A percentile compares a stretch with the other conserved stretches of the same genome.
phyloP scores from a whole-genome alignment of 1,140 invertebrate species.

The Polypedilum vanderplanki region DNA sequence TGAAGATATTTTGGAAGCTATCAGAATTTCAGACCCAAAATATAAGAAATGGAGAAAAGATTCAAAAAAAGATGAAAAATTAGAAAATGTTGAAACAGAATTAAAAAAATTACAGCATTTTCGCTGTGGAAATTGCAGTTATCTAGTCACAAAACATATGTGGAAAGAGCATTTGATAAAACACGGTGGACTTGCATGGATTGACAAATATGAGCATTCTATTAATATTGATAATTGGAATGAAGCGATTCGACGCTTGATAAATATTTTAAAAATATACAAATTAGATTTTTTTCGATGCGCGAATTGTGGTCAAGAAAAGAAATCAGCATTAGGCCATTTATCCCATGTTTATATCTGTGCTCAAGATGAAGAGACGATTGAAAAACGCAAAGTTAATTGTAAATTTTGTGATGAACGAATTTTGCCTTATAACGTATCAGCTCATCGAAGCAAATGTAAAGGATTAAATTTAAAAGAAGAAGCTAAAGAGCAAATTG shows the following conservation, averaged over 20 bases:
- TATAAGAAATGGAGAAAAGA: background rate
- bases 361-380: background rate
- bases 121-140: background rate
- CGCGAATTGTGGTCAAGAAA: background rate
- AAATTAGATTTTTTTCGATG: background rate
- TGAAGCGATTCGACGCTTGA: background rate
- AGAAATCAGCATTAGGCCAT: conserved; percentile 10
- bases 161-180: background rate
- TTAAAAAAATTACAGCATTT: background rate
- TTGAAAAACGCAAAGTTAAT: background rate
- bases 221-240: background rate
- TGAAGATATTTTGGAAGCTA: conserved; percentile 1
- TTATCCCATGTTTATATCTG: background rate
- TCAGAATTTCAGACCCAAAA: background rate
- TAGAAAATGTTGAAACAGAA: background rate
- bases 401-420: background rate
- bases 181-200: background rate
- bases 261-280: background rate
- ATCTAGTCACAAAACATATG: conserved; percentile 15
- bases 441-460: background rate
- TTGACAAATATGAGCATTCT: background rate
- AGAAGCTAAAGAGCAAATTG: background rate
- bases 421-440: background rate
- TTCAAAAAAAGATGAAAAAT: background rate
- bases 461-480: background rate